Evolutionary conservation across 1,140 invertebrate genomes (phyloP).

Genomic region (Ericerus pela): DNA sequence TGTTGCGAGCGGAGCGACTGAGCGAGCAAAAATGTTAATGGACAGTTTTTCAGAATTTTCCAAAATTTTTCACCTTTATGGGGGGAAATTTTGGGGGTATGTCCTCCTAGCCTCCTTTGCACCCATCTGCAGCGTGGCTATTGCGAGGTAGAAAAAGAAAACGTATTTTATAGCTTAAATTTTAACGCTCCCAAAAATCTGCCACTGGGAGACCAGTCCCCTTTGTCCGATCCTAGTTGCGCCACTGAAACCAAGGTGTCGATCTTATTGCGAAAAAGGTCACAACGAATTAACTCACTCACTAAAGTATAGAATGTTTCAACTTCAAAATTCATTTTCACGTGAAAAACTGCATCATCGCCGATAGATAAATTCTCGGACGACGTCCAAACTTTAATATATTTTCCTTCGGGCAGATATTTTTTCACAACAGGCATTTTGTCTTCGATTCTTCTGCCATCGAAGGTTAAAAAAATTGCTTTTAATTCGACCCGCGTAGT

Average conservation of each 20-base stretch:
- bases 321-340: constrained; percentile 33
- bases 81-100: too few species aligned
- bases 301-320: constrained; percentile 35
- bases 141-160: too few species aligned
- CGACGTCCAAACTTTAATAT: constrained; percentile 31
- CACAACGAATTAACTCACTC: constrained; percentile 20
- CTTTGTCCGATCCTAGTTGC: too few species aligned
- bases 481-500: constrained; percentile 24
- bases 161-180: too few species aligned
- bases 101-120: too few species aligned
- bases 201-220: too few species aligned
- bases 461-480: constrained; percentile 25
- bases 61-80: too few species aligned
- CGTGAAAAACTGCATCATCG: constrained; percentile 36
- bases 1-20: too few species aligned
- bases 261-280: background rate
- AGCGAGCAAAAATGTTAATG: too few species aligned
- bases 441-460: constrained; percentile 19
- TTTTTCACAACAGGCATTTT: constrained; percentile 28
- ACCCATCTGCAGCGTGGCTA: too few species aligned
- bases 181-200: too few species aligned
- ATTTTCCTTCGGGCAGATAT: constrained; percentile 26
- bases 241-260: constrained; percentile 14
- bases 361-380: constrained; percentile 28
- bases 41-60: too few species aligned